Conservation (phyloP, 2,113 vertebrate genomes). For the Ciconia maguari region DNA sequence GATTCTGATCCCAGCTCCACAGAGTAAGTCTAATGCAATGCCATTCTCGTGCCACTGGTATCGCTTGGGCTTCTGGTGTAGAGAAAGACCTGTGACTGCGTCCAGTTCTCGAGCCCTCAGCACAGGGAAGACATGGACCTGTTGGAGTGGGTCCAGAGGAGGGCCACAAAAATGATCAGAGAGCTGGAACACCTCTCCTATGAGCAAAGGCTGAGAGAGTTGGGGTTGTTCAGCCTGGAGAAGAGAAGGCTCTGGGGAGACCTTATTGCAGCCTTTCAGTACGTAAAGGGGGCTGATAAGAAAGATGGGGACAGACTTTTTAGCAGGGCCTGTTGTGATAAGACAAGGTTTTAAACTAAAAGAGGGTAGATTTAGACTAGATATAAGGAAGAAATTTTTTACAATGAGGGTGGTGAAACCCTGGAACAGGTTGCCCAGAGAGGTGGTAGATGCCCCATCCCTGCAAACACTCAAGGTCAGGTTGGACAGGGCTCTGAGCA, state of each 20-base stretch:
- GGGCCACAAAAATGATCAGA: background rate
- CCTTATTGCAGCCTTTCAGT: background rate
- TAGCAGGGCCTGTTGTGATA: background rate
- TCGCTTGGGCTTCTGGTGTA: background rate
- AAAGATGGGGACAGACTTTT: background rate
- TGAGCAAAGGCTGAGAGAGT: background rate
- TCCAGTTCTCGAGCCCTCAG: background rate
- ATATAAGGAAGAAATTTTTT: background rate
- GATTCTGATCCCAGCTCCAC: background rate
- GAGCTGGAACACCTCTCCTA: background rate
- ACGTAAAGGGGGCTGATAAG: background rate
- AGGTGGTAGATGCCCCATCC: background rate
- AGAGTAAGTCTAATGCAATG: background rate
- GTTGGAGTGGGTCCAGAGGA: background rate
- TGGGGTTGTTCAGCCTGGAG: background rate
- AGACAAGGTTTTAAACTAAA: background rate
- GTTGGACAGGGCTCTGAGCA: background rate
- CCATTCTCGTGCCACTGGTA: background rate
- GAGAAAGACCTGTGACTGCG: background rate
- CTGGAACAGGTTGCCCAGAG: background rate
- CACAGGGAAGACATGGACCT: background rate
- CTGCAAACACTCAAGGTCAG: background rate
- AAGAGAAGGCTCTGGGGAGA: background rate
- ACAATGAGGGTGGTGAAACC: background rate
- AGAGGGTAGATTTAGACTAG: background rate